Conservation (phyloP, 2,113 vertebrate species). For the Notothenia rossii region DNA sequence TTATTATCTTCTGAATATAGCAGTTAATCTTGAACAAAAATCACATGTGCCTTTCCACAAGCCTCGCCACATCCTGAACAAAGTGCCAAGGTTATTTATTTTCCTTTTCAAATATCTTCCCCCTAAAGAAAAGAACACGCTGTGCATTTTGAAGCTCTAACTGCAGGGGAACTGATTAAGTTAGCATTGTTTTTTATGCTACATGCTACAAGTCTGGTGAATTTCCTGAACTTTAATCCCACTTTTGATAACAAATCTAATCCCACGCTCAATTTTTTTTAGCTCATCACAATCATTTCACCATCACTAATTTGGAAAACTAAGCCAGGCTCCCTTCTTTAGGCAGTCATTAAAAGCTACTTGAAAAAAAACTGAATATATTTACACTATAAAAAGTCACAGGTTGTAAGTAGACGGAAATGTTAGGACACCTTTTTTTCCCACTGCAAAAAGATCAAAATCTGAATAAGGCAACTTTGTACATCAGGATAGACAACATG, state of each 20-base stretch:
- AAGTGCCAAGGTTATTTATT: neutral
- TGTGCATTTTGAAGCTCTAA: neutral
- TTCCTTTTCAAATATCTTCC: neutral
- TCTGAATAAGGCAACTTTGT: constrained; percentile 68
- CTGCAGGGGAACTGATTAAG: constrained; percentile 20
- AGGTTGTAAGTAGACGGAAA: constrained; percentile 52
- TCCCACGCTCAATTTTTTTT: neutral
- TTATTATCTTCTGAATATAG: constrained; percentile 12
- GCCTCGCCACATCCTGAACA: neutral
- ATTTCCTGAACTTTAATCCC: neutral
- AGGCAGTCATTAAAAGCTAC: constrained; percentile 26
- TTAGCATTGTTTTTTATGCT: constrained; percentile 7
- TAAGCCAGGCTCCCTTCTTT: constrained; percentile 16
- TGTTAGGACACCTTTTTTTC: constrained; percentile 35
- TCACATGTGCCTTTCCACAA: constrained; percentile 19
- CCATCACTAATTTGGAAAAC: constrained; percentile 5
- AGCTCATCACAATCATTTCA: neutral
- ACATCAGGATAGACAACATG: constrained; percentile 36
- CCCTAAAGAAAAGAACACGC: neutral
- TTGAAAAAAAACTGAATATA: constrained; percentile 9
- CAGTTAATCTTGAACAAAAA: constrained; percentile 41
- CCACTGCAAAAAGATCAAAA: constrained; percentile 51
- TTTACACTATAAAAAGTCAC: constrained; percentile 67
- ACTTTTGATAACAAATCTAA: neutral
- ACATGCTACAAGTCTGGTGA: constrained; percentile 1